Conservation (phyloP, 2,113 vertebrate genomes). For the Spilogale gracilis region DNA sequence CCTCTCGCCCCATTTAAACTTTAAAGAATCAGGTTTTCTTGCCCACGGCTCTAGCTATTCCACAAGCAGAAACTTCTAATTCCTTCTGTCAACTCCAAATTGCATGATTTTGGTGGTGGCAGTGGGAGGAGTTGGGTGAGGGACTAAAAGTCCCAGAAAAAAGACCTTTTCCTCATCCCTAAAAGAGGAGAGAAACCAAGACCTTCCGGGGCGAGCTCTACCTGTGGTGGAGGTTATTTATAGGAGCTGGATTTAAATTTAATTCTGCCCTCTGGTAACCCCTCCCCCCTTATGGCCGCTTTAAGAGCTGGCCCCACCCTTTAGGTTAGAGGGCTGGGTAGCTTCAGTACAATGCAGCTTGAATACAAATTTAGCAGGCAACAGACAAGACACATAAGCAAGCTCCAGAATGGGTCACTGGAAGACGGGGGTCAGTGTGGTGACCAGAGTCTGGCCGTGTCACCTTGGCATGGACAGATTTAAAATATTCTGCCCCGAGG, state of each 20-base stretch:
- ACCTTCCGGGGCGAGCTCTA: neutral
- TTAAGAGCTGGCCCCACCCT: neutral
- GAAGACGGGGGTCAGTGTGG: neutral
- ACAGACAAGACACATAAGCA: neutral
- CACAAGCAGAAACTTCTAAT: constrained; percentile 14
- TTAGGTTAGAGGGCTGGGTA: neutral
- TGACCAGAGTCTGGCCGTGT: neutral
- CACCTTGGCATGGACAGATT: neutral
- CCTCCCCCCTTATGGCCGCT: neutral
- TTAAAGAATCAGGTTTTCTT: neutral
- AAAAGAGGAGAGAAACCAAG: neutral
- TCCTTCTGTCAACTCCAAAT: neutral
- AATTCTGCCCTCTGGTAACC: constrained; percentile 62
- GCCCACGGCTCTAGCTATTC: neutral
- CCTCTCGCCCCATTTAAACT: neutral
- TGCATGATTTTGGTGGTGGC: neutral
- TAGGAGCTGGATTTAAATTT: constrained; percentile 60
- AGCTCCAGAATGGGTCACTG: neutral
- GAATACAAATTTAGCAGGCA: neutral
- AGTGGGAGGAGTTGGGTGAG: neutral
- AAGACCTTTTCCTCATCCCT: neutral
- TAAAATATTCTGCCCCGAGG: neutral
- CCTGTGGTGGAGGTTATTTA: constrained; percentile 8
- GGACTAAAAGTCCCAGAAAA: neutral
- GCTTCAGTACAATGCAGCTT: neutral